phyloP scores from a whole-genome alignment of 1,140 invertebrate genomes.

The Calosoma granatense region DNA sequence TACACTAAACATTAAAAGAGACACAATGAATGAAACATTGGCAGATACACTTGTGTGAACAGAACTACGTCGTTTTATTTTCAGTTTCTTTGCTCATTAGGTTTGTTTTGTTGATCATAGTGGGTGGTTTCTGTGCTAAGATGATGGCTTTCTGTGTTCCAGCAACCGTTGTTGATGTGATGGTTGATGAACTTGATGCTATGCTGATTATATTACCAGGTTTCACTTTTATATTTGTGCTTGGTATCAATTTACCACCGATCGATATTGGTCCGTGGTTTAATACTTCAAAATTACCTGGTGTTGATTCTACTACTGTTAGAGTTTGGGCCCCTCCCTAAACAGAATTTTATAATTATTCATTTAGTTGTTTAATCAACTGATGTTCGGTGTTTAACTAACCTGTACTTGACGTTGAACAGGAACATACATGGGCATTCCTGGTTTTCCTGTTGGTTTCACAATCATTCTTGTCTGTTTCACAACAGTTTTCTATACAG shows the following conservation, averaged over 20 bases:
- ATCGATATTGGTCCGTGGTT: conserved; percentile 20
- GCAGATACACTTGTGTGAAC: no score
- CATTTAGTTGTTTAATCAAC: no score
- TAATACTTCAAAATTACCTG: conserved; percentile 26
- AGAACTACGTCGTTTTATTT: no score
- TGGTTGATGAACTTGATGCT: conserved; percentile 13
- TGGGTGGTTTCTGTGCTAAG: neutral
- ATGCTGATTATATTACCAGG: conserved; percentile 18
- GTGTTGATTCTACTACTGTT: conserved; percentile 26
- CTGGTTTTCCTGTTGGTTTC: neutral
- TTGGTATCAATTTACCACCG: conserved; percentile 19
- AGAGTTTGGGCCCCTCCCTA: conserved; percentile 4
- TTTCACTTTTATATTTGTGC: conserved; percentile 18
- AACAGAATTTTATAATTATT: neutral
- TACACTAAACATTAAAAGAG: no score
- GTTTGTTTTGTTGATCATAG: neutral
- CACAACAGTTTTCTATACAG: neutral
- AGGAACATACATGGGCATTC: neutral
- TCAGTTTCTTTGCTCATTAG: neutral
- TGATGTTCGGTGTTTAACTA: neutral
- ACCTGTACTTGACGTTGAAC: neutral
- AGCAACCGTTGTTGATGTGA: neutral
- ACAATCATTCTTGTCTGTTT: conserved; percentile 1
- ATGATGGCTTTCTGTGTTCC: neutral
- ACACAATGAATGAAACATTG: no score